Percentiles rank a stretch among this genome's conserved stretches.
phyloP scores from a whole-genome alignment of 2,888 invertebrate species.

The Stegophylla sp. region DNA sequence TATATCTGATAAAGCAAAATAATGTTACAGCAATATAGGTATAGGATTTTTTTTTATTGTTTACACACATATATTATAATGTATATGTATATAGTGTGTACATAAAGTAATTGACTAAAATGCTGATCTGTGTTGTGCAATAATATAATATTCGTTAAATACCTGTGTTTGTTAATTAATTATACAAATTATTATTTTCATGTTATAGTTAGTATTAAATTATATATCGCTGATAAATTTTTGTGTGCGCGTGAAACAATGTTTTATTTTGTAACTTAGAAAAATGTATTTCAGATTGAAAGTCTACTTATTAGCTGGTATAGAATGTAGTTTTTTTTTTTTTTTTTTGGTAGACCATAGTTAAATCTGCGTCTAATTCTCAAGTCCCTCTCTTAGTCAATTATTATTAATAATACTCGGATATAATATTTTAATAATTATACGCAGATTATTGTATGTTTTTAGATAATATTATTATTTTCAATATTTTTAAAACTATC shows the following conservation, averaged over 20 bases:
- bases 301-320: constrained; percentile 33
- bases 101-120: neutral
- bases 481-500: neutral
- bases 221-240: constrained; percentile 4
- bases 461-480: constrained; percentile 28
- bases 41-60: neutral
- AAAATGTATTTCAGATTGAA: constrained; percentile 31
- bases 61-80: too few relatives aligned
- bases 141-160: constrained; percentile 43
- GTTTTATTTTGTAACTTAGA: constrained; percentile 26
- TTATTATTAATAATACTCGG: constrained; percentile 20
- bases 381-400: constrained; percentile 48
- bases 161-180: constrained; percentile 47
- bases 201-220: constrained; percentile 4
- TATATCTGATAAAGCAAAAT: neutral
- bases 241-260: constrained; percentile 15
- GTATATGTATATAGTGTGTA: neutral
- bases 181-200: constrained; percentile 34
- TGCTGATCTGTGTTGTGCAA: constrained; percentile 33
- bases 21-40: neutral
- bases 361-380: neutral
- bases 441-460: neutral
- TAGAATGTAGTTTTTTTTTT: constrained; percentile 12
- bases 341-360: neutral
- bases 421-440: neutral